phyloP scores from a whole-genome alignment of 1,140 invertebrate species.

The Diabrotica undecimpunctata region DNA sequence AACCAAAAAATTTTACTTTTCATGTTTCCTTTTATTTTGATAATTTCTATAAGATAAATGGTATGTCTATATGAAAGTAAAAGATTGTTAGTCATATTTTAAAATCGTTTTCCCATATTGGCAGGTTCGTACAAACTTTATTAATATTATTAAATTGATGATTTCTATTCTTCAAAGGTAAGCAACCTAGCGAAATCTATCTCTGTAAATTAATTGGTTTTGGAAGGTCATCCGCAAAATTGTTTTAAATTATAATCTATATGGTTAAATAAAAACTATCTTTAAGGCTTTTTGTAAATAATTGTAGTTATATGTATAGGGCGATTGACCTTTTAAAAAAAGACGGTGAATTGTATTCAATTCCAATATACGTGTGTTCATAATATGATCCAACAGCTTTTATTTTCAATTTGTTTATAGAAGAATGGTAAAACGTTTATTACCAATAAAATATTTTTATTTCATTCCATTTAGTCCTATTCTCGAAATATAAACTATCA shows the following conservation, averaged over 20 bases:
- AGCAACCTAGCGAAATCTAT: slow-evolving; percentile 14
- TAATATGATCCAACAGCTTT: too few species aligned
- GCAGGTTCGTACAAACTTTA: slow-evolving; percentile 26
- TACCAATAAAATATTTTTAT: too few species aligned
- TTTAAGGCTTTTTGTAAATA: slow-evolving; percentile 17
- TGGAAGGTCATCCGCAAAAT: neutral
- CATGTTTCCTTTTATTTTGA: too few species aligned
- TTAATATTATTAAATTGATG: slow-evolving; percentile 25
- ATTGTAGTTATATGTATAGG: slow-evolving; percentile 4
- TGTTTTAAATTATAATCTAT: neutral
- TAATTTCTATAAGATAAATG: too few species aligned
- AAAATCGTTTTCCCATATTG: slow-evolving; percentile 12
- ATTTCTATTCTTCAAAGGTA: slow-evolving; percentile 6
- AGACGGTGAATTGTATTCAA: neutral
- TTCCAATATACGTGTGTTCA: neutral
- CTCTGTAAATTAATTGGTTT: slow-evolving; percentile 2
- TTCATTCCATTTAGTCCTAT: too few species aligned
- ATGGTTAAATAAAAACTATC: slow-evolving; percentile 17
- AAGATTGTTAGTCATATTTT: slow-evolving; percentile 5
- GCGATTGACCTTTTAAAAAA: slow-evolving; percentile 6
- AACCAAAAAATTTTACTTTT: too few species aligned
- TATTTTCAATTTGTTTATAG: too few species aligned
- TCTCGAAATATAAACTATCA: too few species aligned
- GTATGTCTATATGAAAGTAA: too few species aligned
- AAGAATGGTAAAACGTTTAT: too few species aligned